Evolutionary conservation across 2,888 invertebrate species (phyloP), one percentile per base, ranked within the genome.

Genomic region (Mythimna pallens): DNA sequence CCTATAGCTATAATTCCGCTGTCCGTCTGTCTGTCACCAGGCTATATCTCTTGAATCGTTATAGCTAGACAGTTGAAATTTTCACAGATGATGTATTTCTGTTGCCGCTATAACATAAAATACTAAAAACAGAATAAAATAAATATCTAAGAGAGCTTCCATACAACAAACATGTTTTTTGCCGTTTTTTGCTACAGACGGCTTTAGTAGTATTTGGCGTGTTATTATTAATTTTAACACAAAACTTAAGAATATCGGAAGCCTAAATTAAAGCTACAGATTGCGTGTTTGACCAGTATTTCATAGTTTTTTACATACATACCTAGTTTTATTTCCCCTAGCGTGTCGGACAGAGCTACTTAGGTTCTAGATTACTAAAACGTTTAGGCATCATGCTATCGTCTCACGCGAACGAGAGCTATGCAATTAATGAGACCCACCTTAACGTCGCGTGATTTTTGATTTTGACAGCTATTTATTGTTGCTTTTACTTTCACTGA

Each of bases 381-480:
- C 55, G 69, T 76, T 81, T 78, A 54, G 70, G 40, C 22, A 73
- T 22, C 76, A 72, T 68, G 80, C 77, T 65, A 76, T 69, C 34
- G 40, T 2, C 25, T 25, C 83, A 83, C 78, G 78, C 75, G 12
- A 78, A 2, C 65, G 62, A 30, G 22, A 67, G 25, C 76, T 59
- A 10, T 63, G 43, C 36, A 59, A 78, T 73, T 73, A 75, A 64
- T 14, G n/a, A 70, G 71, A 62, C 80, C 61, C 55, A 10, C 86
- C 76, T 68, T 66, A 54, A 74, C 22, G 55, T 82, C 10, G 67
- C 83, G 76, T 83, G 73, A 65, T 66, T 70, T 68, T 67, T 68
- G 30, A 66, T 57, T 70, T 36, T 43, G 65, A 61, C 43, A 47
- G 71, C 54, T 50, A 47, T 17, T 40, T 62, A 65, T 14, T 9